phyloP scores from a whole-genome alignment of 2,113 vertebrate species.

The Coryphaenoides rupestris region DNA sequence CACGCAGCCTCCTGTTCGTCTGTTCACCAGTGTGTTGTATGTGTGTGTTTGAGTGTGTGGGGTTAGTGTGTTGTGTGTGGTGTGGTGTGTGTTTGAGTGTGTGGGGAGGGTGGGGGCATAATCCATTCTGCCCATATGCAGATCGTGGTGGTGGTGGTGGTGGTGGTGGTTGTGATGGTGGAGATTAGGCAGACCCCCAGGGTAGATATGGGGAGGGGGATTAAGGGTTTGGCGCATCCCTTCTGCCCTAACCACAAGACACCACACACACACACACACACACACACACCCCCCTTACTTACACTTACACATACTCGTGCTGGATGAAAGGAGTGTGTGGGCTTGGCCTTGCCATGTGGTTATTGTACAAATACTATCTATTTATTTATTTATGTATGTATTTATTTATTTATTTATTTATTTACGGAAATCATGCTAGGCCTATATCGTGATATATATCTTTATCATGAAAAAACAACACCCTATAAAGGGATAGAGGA shows the following conservation, averaged over 20 bases:
- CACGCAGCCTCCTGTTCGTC: conserved; percentile 17
- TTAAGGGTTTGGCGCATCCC: conserved; percentile 49
- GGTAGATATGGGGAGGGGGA: conserved; percentile 24
- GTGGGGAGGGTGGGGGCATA: conserved; percentile 24
- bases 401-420: no score
- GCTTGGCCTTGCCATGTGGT: no score
- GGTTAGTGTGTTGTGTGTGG: conserved; percentile 10
- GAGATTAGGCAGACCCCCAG: conserved; percentile 65
- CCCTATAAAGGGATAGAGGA: no score
- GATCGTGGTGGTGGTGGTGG: conserved; percentile 46
- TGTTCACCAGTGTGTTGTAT: background rate
- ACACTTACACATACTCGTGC: no score
- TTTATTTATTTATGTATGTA: no score
- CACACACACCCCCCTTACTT: no score
- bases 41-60: conserved; percentile 34
- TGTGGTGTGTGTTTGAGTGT: background rate
- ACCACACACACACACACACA: no score
- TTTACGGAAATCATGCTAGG: no score
- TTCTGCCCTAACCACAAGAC: conserved; percentile 32
- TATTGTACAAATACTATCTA: no score
- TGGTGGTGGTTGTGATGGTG: conserved; percentile 7
- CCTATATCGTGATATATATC: no score
- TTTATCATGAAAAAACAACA: no score
- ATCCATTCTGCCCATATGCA: conserved; percentile 66
- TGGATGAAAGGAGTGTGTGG: no score